Base-by-base conservation (phyloP, 2,113 vertebrate genomes). In the Chloropsis cyanopogon region DNA sequence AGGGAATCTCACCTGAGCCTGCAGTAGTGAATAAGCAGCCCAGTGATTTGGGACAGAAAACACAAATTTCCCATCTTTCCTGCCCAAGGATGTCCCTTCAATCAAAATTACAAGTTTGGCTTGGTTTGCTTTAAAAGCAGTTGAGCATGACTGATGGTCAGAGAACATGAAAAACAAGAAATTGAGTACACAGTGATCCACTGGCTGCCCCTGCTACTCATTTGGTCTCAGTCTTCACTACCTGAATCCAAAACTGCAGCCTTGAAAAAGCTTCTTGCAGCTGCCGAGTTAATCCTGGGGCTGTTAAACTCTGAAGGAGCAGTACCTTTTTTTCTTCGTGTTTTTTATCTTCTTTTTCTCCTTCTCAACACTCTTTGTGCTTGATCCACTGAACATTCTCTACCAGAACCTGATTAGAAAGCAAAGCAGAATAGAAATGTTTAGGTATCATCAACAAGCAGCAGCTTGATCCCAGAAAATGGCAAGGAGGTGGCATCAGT, bases 241-340 rank as follows among this genome's bases (percentile, higher is more conserved):
- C 8, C 33, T 52, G 18, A 64, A 42, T 29, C 44, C 49, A 33
- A 68, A 90, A 42, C 16, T 49, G 29, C 54, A 89, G 49, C 63
- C 68, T 35, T 57, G 59, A 70, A 53, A 95, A 84, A 12, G 33
- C 14, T 50, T 37, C 80, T 68, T 7, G 3, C 23, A 69, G 49
- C 35, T 88, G 57, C 53, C 44, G 5, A 21, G 5, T 25, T 44
- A 56, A 60, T n/a, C 28, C 68, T 71, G n/a, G 14, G 19, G 39
- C 11, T 80, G 23, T 42, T 37, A 60, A 52, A 63, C 10, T 49
- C 44, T 31, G 33, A 24, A 70, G 41, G 19, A 50, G 3, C 5
- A 44, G 4, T 12, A 10, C 0, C 7, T 20, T 31, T 11, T 25
- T 33, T 9, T 7, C 3, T 9, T 15, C 11, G 13, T 10, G 0